Percentiles rank a stretch among this genome's conserved stretches.
Evolutionary conservation across 1,140 invertebrate species (phyloP).

Genomic region (Radopholus similis): DNA sequence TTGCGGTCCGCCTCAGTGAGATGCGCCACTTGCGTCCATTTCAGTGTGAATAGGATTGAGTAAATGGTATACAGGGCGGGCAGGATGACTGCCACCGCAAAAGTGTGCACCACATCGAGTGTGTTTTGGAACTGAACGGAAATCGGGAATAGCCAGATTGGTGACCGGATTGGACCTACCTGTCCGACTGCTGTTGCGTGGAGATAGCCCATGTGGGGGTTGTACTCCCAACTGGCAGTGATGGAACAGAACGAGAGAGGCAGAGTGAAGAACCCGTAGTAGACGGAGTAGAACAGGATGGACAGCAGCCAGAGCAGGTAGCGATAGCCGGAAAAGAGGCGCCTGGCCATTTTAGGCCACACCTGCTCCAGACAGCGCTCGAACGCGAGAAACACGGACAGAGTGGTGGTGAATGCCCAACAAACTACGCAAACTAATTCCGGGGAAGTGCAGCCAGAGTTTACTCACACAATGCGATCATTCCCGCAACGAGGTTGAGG

Average conservation of each 20-base stretch:
- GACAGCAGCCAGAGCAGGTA: neutral
- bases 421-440: neutral
- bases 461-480: neutral
- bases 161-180: too few species aligned
- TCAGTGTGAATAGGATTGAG: neutral
- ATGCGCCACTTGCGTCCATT: neutral
- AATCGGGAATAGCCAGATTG: neutral
- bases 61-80: neutral
- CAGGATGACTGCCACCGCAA: neutral
- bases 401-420: neutral
- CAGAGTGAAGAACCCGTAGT: slow-evolving; percentile 6
- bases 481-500: neutral
- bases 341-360: neutral
- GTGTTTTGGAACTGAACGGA: neutral
- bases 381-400: neutral
- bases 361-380: neutral
- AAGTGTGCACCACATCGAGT: neutral
- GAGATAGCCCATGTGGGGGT: slow-evolving; percentile 7
- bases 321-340: neutral
- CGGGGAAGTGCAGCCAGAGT: neutral
- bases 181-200: neutral
- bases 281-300: neutral
- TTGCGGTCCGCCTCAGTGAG: neutral
- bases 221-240: neutral
- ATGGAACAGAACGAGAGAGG: neutral